These are phyloP conservation scores for Papilio protenor DNA, from an alignment of 2,888 invertebrate species.

Conservation along the genomic window DNA sequence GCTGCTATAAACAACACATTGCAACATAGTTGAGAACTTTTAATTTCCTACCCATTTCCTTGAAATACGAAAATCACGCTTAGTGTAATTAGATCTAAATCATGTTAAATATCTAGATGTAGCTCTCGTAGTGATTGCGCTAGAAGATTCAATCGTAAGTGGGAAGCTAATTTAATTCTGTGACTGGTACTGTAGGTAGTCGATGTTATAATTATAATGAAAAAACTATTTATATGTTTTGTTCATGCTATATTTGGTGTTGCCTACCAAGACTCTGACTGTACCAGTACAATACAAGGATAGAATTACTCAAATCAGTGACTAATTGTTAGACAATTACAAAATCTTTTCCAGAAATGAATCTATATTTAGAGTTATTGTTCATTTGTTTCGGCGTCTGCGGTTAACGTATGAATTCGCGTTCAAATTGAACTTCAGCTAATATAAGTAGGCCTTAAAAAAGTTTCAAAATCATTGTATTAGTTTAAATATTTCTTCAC, in stretches of 20 bases:
- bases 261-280: background rate
- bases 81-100: too few species aligned
- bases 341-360: constrained; percentile 40
- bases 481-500: background rate
- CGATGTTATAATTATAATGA: background rate
- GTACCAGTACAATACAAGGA: constrained; percentile 34
- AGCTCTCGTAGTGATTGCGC: background rate
- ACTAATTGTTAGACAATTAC: constrained; percentile 35
- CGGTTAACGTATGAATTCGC: background rate
- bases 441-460: background rate
- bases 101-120: too few species aligned
- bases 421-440: background rate
- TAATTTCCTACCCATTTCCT: background rate
- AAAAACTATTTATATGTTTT: background rate
- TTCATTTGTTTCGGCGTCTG: constrained; percentile 23
- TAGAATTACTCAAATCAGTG: constrained; percentile 38
- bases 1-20: background rate
- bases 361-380: constrained; percentile 40
- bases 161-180: background rate
- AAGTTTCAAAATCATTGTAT: background rate
- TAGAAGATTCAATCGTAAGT: background rate
- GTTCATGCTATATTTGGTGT: background rate
- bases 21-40: background rate
- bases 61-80: background rate
- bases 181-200: background rate